Conservation (phyloP, 2,797 vertebrate genomes). For the Acanthurus leucopareius region DNA sequence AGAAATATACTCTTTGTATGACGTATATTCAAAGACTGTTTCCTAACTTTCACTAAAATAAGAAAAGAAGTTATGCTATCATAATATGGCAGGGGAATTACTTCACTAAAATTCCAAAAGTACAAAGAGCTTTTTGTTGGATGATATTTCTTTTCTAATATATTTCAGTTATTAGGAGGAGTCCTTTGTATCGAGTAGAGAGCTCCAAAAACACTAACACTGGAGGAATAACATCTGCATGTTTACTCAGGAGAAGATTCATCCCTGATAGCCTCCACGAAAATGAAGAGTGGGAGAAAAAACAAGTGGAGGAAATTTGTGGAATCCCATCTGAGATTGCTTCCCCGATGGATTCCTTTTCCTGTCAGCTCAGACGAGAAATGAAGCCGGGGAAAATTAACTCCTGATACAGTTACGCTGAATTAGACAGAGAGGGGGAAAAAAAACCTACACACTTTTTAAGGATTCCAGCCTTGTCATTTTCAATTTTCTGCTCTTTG, state of each 20-base stretch:
- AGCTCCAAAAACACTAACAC: slow-evolving; percentile 83
- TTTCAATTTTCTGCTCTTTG: slow-evolving; percentile 99
- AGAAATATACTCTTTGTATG: slow-evolving; percentile 1
- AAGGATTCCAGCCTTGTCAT: slow-evolving; percentile 99
- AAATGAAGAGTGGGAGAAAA: slow-evolving; percentile 80
- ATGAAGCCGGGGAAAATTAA: slow-evolving; percentile 91
- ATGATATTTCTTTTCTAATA: slow-evolving; percentile 77
- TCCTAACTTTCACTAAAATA: slow-evolving; percentile 8
- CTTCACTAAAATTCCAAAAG: slow-evolving; percentile 63
- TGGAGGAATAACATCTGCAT: slow-evolving; percentile 82
- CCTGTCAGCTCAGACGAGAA: slow-evolving; percentile 89
- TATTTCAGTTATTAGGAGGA: slow-evolving; percentile 77
- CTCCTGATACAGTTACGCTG: slow-evolving; percentile 89
- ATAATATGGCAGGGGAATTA: slow-evolving; percentile 41
- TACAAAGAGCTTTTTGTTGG: slow-evolving; percentile 74
- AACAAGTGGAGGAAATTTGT: slow-evolving; percentile 87
- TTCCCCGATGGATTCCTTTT: slow-evolving; percentile 88
- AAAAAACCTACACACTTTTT: slow-evolving; percentile 94
- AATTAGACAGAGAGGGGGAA: slow-evolving; percentile 88
- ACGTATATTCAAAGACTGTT: background rate
- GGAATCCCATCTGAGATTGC: slow-evolving; percentile 88
- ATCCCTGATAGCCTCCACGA: slow-evolving; percentile 78
- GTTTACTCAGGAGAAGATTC: slow-evolving; percentile 85
- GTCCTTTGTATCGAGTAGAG: slow-evolving; percentile 71
- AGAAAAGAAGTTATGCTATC: slow-evolving; percentile 20